Evolutionary conservation across 2,797 vertebrate genomes (phyloP), one percentile per base, ranked within the genome.

Genomic region (Hoplostethus atlanticus): DNA sequence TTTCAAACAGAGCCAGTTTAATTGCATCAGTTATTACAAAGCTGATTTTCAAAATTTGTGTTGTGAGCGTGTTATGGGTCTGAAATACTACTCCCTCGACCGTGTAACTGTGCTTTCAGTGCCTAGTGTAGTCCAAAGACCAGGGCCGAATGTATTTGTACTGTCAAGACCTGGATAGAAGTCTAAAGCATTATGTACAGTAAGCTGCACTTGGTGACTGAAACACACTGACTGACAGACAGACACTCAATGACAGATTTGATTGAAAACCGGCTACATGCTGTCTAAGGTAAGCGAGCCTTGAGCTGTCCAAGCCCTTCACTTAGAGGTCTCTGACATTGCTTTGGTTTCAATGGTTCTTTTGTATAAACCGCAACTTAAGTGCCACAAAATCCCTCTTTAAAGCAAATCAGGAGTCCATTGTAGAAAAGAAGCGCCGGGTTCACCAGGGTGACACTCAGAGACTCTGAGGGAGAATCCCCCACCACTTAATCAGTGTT

Each of bases 261-360:
- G 83, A 89, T 80, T 86, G 86, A 89, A 87, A 89, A 84, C 85
- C 61, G 59, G 77, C 85, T 64, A 71, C 82, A 60, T 73, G 74
- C 71, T 68, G 80, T 87, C 59, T 64, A 87, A 94, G 94, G 92
- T 95, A 94, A 95, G 94, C 85, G 69, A 91, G 83, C 73, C 79
- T 54, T 38, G 28, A 86, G 64, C 81, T 84, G 74, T 80, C 77
- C 63, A 44, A 83, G 80, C 73, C 63, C 76, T 62, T 86, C 71
- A 79, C 63, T 67, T 47, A 71, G 59, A 89, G 77, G 79, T 77
- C 64, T 73, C 62, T 81, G 79, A 89, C 74, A 74, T 63, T 17
- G 77, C 84, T 85, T 84, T 65, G 77, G 81, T 89, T 84, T 86
- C 54, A 70, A 59, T 80, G 56, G 76, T 91, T 87, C 64, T 79